phyloP scores from a whole-genome alignment of 1,140 invertebrate genomes.

The Pogonognathellus flavescens region DNA sequence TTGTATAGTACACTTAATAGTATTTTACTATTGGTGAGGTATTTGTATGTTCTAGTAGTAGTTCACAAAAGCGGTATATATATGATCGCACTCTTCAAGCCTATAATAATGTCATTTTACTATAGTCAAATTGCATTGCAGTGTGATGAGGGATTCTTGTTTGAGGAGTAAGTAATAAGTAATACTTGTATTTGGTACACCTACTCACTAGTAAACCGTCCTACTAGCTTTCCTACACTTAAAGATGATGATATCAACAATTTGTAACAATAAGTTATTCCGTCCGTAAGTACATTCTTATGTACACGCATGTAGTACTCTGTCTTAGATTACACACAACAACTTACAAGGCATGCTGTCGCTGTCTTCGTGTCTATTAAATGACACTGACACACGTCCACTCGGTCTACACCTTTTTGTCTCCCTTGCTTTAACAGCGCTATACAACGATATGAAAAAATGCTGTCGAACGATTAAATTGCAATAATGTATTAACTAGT shows the following conservation, averaged over 20 bases:
- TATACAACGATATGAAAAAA: background rate
- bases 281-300: constrained; percentile 48
- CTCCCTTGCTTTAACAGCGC: background rate
- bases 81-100: background rate
- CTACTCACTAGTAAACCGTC: constrained; percentile 32
- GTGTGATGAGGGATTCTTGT: background rate
- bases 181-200: constrained; percentile 11
- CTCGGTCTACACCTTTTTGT: background rate
- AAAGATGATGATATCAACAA: constrained; percentile 44
- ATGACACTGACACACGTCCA: constrained; percentile 40
- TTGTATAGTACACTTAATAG: too few species aligned
- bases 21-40: too few species aligned
- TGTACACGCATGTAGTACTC: constrained; percentile 19
- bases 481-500: constrained; percentile 12
- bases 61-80: background rate
- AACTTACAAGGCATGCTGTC: constrained; percentile 20
- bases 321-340: constrained; percentile 11
- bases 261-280: constrained; percentile 49
- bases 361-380: constrained; percentile 18
- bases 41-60: background rate
- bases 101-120: background rate
- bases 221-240: constrained; percentile 13
- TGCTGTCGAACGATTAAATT: constrained; percentile 10
- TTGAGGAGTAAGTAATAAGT: background rate
- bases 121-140: background rate